These are phyloP conservation scores for Sturnus vulgaris DNA, from an alignment of 2,113 vertebrate species.

Conservation along the genomic window DNA sequence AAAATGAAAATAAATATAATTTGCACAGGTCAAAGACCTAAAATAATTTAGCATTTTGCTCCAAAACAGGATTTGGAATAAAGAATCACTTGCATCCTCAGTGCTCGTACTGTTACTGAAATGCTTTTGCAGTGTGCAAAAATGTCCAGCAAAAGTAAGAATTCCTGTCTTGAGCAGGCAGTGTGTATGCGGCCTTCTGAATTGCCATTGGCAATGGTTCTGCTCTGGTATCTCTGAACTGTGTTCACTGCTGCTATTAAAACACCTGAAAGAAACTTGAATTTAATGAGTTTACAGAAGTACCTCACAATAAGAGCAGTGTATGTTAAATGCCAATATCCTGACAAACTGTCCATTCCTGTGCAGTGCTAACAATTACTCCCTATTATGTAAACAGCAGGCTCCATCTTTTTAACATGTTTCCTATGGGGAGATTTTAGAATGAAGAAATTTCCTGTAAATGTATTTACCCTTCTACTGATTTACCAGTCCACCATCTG, in stretches of 20 bases:
- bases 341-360: neutral
- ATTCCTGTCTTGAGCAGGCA: neutral
- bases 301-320: neutral
- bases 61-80: neutral
- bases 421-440: neutral
- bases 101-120: neutral
- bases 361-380: neutral
- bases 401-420: neutral
- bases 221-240: neutral
- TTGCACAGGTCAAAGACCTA: neutral
- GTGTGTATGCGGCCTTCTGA: neutral
- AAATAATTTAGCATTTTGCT: neutral
- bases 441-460: neutral
- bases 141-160: neutral
- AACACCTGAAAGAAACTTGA: neutral
- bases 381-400: neutral
- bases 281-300: constrained; percentile 4
- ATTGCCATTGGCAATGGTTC: neutral
- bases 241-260: neutral
- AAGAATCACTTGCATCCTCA: neutral
- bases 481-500: neutral
- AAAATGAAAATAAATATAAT: neutral
- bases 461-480: neutral
- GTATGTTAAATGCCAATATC: neutral
- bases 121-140: neutral